Conservation (phyloP, 92 coral and sea anemone species). For the Siderastrea radians region DNA sequence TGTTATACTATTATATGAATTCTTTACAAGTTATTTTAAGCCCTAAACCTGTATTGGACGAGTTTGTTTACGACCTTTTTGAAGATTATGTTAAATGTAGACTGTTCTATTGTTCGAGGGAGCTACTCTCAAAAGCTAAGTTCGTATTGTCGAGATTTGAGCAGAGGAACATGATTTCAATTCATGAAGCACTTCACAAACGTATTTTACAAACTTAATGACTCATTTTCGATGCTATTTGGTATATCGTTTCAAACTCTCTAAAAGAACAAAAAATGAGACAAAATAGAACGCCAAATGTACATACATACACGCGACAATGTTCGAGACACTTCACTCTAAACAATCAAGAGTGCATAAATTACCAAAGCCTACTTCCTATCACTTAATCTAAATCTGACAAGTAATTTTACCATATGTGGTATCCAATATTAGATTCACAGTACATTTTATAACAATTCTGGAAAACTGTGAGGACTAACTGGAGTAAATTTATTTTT, state of each 20-base stretch:
- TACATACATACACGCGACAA: neutral
- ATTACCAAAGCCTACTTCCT: neutral
- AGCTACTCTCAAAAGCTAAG: too few species aligned
- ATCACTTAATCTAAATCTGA: neutral
- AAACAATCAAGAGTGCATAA: neutral
- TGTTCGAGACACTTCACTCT: neutral
- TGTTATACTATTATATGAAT: neutral
- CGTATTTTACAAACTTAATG: too few species aligned
- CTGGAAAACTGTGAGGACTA: neutral
- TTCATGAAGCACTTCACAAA: too few species aligned
- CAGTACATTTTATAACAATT: neutral
- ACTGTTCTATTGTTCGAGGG: too few species aligned
- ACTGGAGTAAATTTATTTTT: too few species aligned
- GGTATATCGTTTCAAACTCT: too few species aligned
- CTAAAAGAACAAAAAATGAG: neutral
- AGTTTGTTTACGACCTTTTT: neutral
- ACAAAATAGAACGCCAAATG: neutral
- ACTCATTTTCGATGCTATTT: too few species aligned
- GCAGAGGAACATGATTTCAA: too few species aligned
- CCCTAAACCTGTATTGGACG: neutral
- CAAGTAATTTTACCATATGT: neutral
- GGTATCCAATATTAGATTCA: too few species aligned
- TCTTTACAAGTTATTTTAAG: conserved; percentile 2
- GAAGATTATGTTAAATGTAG: too few species aligned
- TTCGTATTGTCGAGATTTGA: too few species aligned